Evolutionary conservation across 2,888 invertebrate species (phyloP), one percentile per base, ranked within the genome.

Genomic region (Perizoma affinitatum): DNA sequence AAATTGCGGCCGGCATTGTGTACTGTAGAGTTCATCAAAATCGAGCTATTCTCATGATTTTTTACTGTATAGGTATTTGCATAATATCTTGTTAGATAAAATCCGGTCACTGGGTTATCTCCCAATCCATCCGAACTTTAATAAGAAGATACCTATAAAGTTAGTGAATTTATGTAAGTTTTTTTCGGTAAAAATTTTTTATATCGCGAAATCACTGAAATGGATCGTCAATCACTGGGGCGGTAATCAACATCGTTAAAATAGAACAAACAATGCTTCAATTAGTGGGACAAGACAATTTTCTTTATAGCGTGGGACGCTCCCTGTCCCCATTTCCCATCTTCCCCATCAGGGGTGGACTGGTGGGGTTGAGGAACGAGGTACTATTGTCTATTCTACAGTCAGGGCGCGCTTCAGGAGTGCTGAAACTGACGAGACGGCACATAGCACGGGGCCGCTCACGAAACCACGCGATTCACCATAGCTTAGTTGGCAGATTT

Each of bases 221-320:
- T 52, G 52, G 22, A 49, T 44, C 48, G 43, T 58, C 34, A 58
- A 58, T 58, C 50, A 53, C 45, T 33, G 33, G 35, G 49, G 40
- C 48, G 33, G 60, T 72, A 72, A 72, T 68, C 61, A 70, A 70
- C 72, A 53, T 67, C 70, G 74, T 75, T 79, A 80, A 84, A 79
- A 77, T 75, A 67, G 71, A 79, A 74, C 88, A 87, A 89, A 88
- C 83, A 88, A 84, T 81, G 86, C 83, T 83, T 83, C 89, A 90
- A 90, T 90, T 87, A 88, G 82, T 73, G 74, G 71, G 76, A 74
- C 76, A 88, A 91, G 91, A 89, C 88, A 78, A 84, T 86, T 88
- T 90, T 88, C 91, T 91, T 90, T 90, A 90, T 88, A 80, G 81
- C 69, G 80, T 68, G 83, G 84, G 89, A 85, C 90, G 86, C 90